phyloP scores from a whole-genome alignment of 2,888 invertebrate species.

The Peribatodes rhomboidaria region DNA sequence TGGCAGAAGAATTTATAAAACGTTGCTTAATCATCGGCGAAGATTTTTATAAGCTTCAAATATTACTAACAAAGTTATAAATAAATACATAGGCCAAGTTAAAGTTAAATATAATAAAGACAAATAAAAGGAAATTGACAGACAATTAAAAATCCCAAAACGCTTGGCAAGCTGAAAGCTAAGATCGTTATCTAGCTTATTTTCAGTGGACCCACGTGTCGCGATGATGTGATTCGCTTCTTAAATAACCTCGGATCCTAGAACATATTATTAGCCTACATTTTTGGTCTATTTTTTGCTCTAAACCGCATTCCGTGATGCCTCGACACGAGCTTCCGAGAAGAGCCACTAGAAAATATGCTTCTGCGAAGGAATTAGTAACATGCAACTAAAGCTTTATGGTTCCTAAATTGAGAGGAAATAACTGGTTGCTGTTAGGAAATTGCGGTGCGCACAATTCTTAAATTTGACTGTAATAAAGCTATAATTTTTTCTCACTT shows the following conservation, averaged over 20 bases:
- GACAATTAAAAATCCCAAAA: too few species aligned
- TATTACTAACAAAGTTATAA: too few species aligned
- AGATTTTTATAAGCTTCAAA: background rate
- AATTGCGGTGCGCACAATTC: conserved; percentile 1
- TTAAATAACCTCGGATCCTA: conserved; percentile 45
- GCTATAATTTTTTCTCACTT: too few species aligned
- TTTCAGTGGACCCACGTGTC: conserved; percentile 36
- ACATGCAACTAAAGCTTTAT: conserved; percentile 31
- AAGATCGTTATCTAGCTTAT: conserved; percentile 24
- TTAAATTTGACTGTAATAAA: background rate
- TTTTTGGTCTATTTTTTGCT: conserved; percentile 48
- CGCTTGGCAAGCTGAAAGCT: too few species aligned
- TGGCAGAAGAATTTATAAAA: background rate
- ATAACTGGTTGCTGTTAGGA: conserved; percentile 15
- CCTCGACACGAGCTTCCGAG: conserved; percentile 40
- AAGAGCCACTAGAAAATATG: conserved; percentile 40
- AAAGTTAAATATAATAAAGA: too few species aligned
- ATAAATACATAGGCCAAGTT: too few species aligned
- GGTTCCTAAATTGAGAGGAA: conserved; percentile 40
- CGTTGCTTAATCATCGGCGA: background rate
- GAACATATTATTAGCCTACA: conserved; percentile 49
- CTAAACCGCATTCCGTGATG: conserved; percentile 46
- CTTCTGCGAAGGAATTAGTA: conserved; percentile 44
- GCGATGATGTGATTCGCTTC: conserved; percentile 43
- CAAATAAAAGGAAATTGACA: too few species aligned